Evolutionary conservation across 2,797 vertebrate genomes (phyloP), one percentile per base, ranked within the genome.

Genomic region (Spinibarbus caldwelli): DNA sequence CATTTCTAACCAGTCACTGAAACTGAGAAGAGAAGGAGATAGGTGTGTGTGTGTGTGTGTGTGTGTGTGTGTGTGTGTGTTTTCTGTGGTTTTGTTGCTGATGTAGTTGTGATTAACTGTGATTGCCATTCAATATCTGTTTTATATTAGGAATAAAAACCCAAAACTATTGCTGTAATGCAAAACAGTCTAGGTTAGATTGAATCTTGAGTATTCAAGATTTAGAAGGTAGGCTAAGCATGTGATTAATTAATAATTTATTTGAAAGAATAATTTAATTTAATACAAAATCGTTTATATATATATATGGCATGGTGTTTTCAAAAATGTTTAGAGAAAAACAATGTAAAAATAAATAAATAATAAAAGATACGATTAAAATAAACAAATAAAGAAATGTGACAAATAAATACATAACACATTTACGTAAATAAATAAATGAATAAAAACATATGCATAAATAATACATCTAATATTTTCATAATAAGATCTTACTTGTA

Each of bases 1-100:
- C 76, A 85, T 88, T 83, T 64, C 70, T 29, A 76, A 64, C 49
- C 47, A 49, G 43, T 54, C 23, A 78, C 80, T 78, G 52, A 47
- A 64, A 83, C 52, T 85, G 45, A 47, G 38, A 2, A 41, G 5
- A 52, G 21, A 12, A n/a, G 29, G 73, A 70, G 66, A 17, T 49
- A 41, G 62, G 19, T 67, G 26, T 31, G 64, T 34, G 67, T 12
- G 67, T 43, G 12, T 15, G 68, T 71, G 68, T 71, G 68, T 62
- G n/a, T 54, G 52, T 54, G 52, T 29, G 12, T 64, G 14, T 64
- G 23, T 38, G 36, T 7, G 36, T 57, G 23, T 14, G n/a, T 29
- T 2, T 45, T 76, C 6, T 54, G 31, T 57, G 49, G 49, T 38
- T 29, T 76, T 34, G 21, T 54, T 76, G 47, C 19, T 54, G 47